Evolutionary conservation across 1,140 invertebrate genomes (phyloP).

Genomic region (Cataglyphis hispanica): DNA sequence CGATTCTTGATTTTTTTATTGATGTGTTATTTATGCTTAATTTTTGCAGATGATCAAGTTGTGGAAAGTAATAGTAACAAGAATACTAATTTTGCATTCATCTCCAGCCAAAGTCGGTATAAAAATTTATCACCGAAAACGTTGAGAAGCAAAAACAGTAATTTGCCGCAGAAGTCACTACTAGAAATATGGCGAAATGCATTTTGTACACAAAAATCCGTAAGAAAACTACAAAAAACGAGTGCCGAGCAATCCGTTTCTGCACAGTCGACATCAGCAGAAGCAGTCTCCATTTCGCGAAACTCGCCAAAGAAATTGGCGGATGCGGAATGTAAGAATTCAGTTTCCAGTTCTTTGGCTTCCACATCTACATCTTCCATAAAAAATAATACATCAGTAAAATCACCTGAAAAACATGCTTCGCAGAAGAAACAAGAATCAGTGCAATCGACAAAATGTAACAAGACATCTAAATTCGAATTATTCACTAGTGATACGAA

Average conservation of each 20-base stretch:
- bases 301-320: background rate
- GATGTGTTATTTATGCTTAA: background rate
- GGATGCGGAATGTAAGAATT: background rate
- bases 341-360: background rate
- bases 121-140: background rate
- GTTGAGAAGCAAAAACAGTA: background rate
- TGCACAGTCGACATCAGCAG: background rate
- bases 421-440: background rate
- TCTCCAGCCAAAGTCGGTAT: background rate
- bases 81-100: background rate
- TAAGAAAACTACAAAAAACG: background rate
- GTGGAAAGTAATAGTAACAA: background rate
- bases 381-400: background rate
- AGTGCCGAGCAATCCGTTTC: background rate
- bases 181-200: slow-evolving; percentile 34
- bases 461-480: background rate
- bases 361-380: slow-evolving; percentile 37
- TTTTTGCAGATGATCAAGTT: background rate
- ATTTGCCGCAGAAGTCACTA: background rate
- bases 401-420: background rate
- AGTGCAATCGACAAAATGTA: background rate
- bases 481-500: background rate
- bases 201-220: background rate
- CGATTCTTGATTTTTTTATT: background rate
- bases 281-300: background rate